phyloP scores from a whole-genome alignment of 2,888 invertebrate species.

The Nemotelus nigrinus region DNA sequence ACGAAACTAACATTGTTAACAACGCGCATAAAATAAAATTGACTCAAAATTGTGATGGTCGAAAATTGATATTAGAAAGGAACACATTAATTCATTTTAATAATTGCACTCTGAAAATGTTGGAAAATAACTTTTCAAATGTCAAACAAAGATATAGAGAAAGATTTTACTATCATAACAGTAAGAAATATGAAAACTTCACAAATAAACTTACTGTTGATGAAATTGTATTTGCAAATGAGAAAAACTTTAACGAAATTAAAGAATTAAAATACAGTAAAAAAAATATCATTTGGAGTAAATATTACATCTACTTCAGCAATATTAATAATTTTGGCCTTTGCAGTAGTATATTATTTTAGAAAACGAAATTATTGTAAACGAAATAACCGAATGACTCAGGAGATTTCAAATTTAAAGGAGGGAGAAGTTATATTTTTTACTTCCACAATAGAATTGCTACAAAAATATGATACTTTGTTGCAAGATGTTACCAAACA shows the following conservation, averaged over 20 bases:
- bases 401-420: too few species aligned
- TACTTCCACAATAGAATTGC: too few species aligned
- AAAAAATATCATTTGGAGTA: conserved; percentile 3
- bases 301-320: neutral
- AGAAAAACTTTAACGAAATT: neutral
- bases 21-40: conserved; percentile 31
- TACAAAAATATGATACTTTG: too few species aligned
- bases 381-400: too few species aligned
- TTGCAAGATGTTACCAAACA: too few species aligned
- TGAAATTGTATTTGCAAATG: neutral
- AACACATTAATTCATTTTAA: conserved; percentile 44
- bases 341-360: neutral
- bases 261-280: conserved; percentile 1
- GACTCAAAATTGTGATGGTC: conserved; percentile 40
- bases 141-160: conserved; percentile 6
- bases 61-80: conserved; percentile 45
- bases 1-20: conserved; percentile 42
- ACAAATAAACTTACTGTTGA: conserved; percentile 1
- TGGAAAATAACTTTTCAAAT: conserved; percentile 34
- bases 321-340: neutral
- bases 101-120: conserved; percentile 47
- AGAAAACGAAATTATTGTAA: too few species aligned
- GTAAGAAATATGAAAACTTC: conserved; percentile 16
- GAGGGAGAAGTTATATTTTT: too few species aligned
- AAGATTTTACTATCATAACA: neutral